Percentiles rank a stretch among this genome's conserved stretches.
These are phyloP conservation scores for Sinotaia quadrata DNA, from an alignment of 2,888 invertebrate genomes.

Conservation along the genomic window DNA sequence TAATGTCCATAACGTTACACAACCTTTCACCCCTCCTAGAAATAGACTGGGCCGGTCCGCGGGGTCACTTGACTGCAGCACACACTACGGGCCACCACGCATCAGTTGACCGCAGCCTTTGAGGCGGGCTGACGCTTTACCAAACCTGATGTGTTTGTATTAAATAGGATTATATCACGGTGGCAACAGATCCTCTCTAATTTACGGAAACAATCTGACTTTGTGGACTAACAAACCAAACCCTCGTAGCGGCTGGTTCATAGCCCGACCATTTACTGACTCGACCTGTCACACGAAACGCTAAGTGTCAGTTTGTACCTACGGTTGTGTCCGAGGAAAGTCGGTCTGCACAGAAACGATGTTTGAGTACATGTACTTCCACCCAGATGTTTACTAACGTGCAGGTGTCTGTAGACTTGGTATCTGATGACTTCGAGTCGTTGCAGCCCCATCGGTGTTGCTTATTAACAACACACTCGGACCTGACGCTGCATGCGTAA, in stretches of 20 bases:
- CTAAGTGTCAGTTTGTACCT: neutral
- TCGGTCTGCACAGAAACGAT: neutral
- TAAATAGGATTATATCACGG: neutral
- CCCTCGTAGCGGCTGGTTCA: neutral
- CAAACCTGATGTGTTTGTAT: neutral
- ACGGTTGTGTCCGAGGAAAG: slow-evolving; percentile 4
- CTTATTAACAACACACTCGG: neutral
- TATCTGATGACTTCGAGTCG: neutral
- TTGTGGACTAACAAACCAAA: neutral
- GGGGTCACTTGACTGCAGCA: slow-evolving; percentile 57
- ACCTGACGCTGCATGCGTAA: neutral
- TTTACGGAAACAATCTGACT: neutral
- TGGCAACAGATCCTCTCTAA: neutral
- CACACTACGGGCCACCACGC: slow-evolving; percentile 55
- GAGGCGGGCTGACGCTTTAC: slow-evolving; percentile 36
- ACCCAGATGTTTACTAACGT: neutral
- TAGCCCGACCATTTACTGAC: neutral
- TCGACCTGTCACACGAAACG: too few species aligned
- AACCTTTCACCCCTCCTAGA: slow-evolving; percentile 51
- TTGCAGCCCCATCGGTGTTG: neutral
- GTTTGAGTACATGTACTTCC: neutral
- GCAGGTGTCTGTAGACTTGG: neutral
- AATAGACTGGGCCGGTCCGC: slow-evolving; percentile 54
- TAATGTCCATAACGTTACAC: slow-evolving; percentile 38
- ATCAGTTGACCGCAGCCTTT: slow-evolving; percentile 56